These are phyloP conservation scores for Brevimyrus niger DNA, from an alignment of 2,113 vertebrate species.

Conservation along the genomic window DNA sequence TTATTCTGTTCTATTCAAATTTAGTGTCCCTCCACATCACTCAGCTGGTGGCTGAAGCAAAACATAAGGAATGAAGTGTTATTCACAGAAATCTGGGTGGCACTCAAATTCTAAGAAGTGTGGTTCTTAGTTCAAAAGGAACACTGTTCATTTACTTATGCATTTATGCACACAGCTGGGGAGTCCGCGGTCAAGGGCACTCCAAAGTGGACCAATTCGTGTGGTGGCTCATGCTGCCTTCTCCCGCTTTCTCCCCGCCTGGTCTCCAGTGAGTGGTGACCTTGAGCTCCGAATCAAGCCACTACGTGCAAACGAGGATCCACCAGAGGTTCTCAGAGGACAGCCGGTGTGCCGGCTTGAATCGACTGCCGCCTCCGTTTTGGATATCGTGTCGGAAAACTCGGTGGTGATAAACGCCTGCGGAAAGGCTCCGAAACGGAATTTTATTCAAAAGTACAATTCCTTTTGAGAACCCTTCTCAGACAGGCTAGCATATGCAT, in stretches of 20 bases:
- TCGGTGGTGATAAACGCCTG: background rate
- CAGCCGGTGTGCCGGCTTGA: background rate
- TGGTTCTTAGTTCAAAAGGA: background rate
- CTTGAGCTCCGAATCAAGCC: background rate
- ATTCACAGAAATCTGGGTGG: background rate
- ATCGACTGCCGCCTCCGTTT: too few species aligned
- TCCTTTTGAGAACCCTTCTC: background rate
- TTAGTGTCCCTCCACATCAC: background rate
- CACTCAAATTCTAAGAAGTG: background rate
- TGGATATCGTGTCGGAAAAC: background rate
- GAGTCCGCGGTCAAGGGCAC: background rate
- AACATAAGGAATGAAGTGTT: background rate
- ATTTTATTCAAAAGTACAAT: background rate
- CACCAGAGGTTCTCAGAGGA: background rate
- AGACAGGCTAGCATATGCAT: background rate
- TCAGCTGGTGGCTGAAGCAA: background rate
- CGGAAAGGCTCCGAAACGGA: background rate
- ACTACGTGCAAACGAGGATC: background rate
- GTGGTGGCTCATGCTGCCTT: background rate
- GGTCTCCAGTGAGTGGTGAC: background rate
- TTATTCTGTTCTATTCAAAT: background rate
- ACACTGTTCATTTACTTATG: conserved; percentile 1
- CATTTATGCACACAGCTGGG: background rate
- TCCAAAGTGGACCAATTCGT: background rate
- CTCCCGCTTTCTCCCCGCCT: background rate